phyloP scores from a whole-genome alignment of 2,797 vertebrate genomes.

The Crypturellus tataupa region DNA sequence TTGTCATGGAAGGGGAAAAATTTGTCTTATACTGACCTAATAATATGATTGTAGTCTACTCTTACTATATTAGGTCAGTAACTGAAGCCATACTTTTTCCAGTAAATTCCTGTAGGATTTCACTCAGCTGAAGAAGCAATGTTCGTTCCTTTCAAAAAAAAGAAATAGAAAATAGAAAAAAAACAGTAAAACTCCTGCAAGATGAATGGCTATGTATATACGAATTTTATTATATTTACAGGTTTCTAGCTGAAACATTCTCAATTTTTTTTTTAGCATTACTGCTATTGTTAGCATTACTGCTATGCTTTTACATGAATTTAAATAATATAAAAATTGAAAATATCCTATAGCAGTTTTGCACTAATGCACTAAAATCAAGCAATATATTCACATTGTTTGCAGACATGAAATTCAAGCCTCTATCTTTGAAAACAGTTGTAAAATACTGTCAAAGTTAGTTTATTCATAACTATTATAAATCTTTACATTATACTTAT shows the following conservation, averaged over 20 bases:
- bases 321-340: neutral
- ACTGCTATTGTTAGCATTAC: too few species aligned
- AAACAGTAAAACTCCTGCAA: neutral
- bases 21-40: neutral
- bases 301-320: neutral
- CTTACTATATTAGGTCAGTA: constrained; percentile 15
- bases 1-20: neutral
- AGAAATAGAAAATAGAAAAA: neutral
- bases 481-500: neutral
- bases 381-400: neutral
- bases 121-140: neutral
- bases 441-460: neutral
- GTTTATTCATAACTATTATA: neutral
- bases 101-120: constrained; percentile 44
- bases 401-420: neutral
- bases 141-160: neutral
- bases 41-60: constrained; percentile 19
- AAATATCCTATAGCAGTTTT: accelerated
- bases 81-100: constrained; percentile 18
- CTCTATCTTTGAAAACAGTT: neutral
- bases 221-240: constrained; percentile 45
- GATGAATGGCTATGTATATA: constrained; percentile 35
- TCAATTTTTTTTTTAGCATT: neutral
- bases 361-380: neutral
- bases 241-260: neutral